Evolutionary conservation across 2,113 vertebrate genomes (phyloP), one percentile per base, ranked within the genome.

Genomic region (Bufo gargarizans): DNA sequence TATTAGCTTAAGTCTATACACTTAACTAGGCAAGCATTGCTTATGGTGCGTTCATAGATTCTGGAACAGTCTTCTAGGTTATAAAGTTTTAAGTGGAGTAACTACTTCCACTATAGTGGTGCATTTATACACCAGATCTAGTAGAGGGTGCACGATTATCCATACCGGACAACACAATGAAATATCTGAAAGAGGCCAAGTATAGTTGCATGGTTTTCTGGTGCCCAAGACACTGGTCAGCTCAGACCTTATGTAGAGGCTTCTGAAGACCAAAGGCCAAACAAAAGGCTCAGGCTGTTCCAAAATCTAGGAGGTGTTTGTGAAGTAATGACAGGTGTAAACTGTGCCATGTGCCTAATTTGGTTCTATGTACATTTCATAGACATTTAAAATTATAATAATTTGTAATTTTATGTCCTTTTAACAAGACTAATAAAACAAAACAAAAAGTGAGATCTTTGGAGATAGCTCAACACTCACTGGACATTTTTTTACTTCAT

Each of bases 391-490:
- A 86, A 76, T 71, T 76, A 85, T 93, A 7, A 85, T 93, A 7
- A 50, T 47, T 16, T 79, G 47, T 4, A 91, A 90, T 59, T 89
- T 90, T 90, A 81, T 93, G 82, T 90, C 91, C 93, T 94, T 92
- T 91, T 67, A 91, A 89, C 33, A 94, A 89, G 91, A 93, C 91
- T 93, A 93, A 65, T 49, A 61, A 86, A 81, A 45, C 43, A 72
- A 93, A 92, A 93, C 93, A 74, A 92, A 91, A 93, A 92, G 90
- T 93, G 94, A 91, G 88, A 94, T 93, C 93, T 94, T 94, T 95
- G 92, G 94, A 93, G 92, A 94, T 92, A 92, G 94, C 94, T 94
- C 96, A 94, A 96, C 94, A 95, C 94, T 96, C 95, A 95, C 94
- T 95, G 94, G 93, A 92, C 93, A 94, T 91, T 93, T 94, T 88